phyloP scores from a whole-genome alignment of 1,140 invertebrate genomes.

The Triops cancriformis region DNA sequence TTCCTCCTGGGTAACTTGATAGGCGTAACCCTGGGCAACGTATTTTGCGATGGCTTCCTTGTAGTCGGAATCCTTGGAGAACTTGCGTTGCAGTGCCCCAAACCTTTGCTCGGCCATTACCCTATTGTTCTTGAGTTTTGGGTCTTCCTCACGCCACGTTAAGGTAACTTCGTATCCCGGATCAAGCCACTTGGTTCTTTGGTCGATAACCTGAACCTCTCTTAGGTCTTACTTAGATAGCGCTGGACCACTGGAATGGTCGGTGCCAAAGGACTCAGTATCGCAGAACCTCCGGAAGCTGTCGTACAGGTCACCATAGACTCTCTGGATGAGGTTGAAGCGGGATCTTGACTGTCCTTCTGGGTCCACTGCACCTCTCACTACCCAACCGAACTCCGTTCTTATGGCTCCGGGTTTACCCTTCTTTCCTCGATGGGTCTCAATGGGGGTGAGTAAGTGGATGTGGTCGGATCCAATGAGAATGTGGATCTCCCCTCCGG shows the following conservation, averaged over 20 bases:
- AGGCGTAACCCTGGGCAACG: not conserved
- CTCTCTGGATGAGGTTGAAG: not conserved
- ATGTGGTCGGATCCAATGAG: constrained; percentile 15
- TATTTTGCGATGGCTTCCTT: constrained; percentile 10
- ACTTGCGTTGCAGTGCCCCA: not conserved
- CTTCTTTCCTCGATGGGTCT: not conserved
- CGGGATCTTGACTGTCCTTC: not conserved
- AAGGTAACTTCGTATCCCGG: not conserved
- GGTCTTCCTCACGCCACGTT: not conserved
- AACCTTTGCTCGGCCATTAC: constrained; percentile 17
- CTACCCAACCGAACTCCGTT: not conserved
- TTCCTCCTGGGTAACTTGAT: not conserved
- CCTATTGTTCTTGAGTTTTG: constrained; percentile 15
- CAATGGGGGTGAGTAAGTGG: too few relatives aligned
- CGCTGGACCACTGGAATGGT: not conserved
- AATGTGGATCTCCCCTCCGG: not conserved
- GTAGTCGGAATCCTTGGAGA: constrained; percentile 18
- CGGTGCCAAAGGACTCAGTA: not conserved
- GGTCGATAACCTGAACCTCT: not conserved
- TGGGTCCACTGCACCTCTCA: not conserved
- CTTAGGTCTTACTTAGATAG: not conserved
- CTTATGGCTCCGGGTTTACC: not conserved
- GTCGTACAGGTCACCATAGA: not conserved
- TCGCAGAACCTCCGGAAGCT: not conserved
- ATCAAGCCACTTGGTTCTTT: not conserved